Evolutionary conservation across 1,140 invertebrate genomes (phyloP).

Genomic region (Drosophila truncata): DNA sequence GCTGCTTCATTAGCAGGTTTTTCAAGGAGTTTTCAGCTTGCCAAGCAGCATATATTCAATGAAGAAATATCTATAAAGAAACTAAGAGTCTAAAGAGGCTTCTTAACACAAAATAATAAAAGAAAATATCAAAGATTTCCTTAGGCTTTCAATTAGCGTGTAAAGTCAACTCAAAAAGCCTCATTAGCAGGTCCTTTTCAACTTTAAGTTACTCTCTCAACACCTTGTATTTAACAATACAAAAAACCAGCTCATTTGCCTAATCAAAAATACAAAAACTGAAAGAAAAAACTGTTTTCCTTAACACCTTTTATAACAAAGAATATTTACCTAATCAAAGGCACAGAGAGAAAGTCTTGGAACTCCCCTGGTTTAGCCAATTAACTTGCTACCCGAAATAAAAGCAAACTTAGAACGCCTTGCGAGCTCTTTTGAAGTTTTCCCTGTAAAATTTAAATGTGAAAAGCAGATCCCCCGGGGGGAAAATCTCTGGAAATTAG

Average conservation of each 20-base stretch:
- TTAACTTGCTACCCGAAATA: conserved; percentile 71
- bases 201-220: conserved; percentile 9
- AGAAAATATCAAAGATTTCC: too few relatives aligned
- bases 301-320: conserved; percentile 6
- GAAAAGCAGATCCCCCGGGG: conserved; percentile 48
- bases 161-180: neutral
- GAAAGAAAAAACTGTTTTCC: conserved; percentile 11
- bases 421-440: conserved; percentile 50
- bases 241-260: conserved; percentile 36
- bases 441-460: conserved; percentile 58
- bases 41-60: neutral
- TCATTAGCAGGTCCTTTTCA: conserved; percentile 24
- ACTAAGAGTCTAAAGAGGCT: too few relatives aligned
- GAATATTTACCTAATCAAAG: conserved; percentile 10
- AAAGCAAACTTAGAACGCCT: conserved; percentile 79
- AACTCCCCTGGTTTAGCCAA: conserved; percentile 56
- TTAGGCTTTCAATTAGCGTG: neutral
- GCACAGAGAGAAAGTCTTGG: neutral
- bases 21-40: conserved; percentile 27
- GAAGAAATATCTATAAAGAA: neutral
- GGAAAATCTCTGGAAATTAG: conserved; percentile 25
- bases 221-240: conserved; percentile 47
- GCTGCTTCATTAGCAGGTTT: conserved; percentile 38
- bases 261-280: conserved; percentile 38
- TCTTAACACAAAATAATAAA: neutral